Percentiles rank a stretch among this genome's conserved stretches.
phyloP scores from a whole-genome alignment of 1,140 invertebrate genomes.

The Camponotus pennsylvanicus region DNA sequence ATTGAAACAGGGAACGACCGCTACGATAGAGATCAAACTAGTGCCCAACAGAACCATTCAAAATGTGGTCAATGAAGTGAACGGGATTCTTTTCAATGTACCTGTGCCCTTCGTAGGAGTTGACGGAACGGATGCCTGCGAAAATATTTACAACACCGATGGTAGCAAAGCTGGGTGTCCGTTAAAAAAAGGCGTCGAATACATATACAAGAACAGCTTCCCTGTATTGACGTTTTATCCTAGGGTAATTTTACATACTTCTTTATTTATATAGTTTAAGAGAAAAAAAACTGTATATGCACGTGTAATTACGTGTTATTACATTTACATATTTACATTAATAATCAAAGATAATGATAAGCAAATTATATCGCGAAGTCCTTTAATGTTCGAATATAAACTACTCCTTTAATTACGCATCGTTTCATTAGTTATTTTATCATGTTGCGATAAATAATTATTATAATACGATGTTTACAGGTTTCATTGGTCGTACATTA shows the following conservation, averaged over 20 bases:
- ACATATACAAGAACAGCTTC: constrained; percentile 90
- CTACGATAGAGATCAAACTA: constrained; percentile 87
- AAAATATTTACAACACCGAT: constrained; percentile 87
- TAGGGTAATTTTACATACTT: constrained; percentile 82
- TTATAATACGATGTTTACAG: constrained; percentile 76
- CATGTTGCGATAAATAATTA: constrained; percentile 28
- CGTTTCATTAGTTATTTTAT: constrained; percentile 21
- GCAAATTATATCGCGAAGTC: too few species aligned
- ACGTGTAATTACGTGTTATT: background rate
- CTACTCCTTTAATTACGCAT: background rate
- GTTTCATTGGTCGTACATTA: constrained; percentile 88
- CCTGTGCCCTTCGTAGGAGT: constrained; percentile 91
- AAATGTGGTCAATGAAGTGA: constrained; percentile 87
- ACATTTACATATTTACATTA: background rate
- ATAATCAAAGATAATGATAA: background rate
- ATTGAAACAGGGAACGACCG: constrained; percentile 88
- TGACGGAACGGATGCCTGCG: constrained; percentile 90
- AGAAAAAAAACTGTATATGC: background rate
- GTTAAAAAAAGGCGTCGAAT: constrained; percentile 88
- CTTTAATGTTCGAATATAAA: background rate
- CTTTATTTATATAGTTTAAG: background rate
- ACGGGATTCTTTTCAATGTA: constrained; percentile 88
- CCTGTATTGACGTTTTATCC: constrained; percentile 90
- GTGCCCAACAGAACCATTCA: constrained; percentile 86
- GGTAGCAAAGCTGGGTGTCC: constrained; percentile 89